These are phyloP conservation scores for Neomorphus geoffroyi DNA, from an alignment of 2,797 vertebrate genomes.

Conservation along the genomic window DNA sequence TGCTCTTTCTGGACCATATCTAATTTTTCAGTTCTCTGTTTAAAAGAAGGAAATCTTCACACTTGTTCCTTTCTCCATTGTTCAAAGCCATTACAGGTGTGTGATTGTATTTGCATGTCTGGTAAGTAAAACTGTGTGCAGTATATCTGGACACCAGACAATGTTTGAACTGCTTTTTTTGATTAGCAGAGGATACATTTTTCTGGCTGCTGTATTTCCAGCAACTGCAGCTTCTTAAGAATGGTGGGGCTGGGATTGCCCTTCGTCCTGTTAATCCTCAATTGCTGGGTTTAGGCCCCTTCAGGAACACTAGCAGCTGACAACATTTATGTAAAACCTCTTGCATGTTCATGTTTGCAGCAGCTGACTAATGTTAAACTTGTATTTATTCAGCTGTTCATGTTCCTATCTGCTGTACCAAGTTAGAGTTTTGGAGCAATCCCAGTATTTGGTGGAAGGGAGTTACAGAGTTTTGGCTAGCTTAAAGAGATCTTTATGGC, in stretches of 20 bases:
- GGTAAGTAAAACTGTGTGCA: not conserved
- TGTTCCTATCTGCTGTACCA: not conserved
- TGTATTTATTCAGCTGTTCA: not conserved
- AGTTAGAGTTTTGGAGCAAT: not conserved
- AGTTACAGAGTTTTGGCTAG: not conserved
- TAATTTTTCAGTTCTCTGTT: not conserved
- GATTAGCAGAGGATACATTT: not conserved
- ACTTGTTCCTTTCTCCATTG: not conserved
- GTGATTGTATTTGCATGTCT: not conserved
- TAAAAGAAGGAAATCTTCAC: not conserved
- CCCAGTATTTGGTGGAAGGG: not conserved
- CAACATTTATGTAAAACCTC: not conserved
- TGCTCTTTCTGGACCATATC: rapidly evolving
- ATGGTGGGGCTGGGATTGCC: not conserved
- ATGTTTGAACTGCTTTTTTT: not conserved
- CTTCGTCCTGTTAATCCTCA: constrained; percentile 28
- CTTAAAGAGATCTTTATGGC: not conserved
- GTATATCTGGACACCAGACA: not conserved
- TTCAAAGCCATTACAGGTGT: not conserved
- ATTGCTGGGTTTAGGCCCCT: constrained; percentile 6
- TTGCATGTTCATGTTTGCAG: not conserved
- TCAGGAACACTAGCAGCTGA: constrained; percentile 1
- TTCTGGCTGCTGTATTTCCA: not conserved
- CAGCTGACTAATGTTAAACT: not conserved
- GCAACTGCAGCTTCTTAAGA: constrained; percentile 8